Base-by-base conservation (phyloP, 2,797 vertebrate species). In the Peromyscus nudipes region DNA sequence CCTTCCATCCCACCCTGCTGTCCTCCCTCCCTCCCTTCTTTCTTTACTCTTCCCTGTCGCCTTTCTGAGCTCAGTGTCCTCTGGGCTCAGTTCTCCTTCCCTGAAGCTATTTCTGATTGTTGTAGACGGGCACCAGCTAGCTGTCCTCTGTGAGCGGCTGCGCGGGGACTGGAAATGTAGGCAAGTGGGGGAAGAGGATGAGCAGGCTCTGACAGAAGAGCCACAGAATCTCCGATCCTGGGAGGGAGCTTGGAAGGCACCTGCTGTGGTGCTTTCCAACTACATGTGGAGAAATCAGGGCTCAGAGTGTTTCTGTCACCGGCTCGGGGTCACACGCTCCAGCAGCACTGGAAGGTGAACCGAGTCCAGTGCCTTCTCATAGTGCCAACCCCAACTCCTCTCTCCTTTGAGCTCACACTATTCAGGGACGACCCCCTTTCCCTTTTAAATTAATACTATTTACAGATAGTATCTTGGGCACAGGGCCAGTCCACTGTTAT, bases 121-220 rank as follows among this genome's bases (percentile, higher is more conserved):
- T 73, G 2, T 82, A 46, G 23, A 46, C 19, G 40, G 52, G 52
- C 11, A 0, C 67, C 49, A 46, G 49, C 16, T 64, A 62, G 55
- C 25, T 62, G 57, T 94, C 65, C 89, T 69, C 40, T 65, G 6
- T 11, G 52, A 69, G 27, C 27, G 52, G 80, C 69, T 52, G 2
- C 4, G 1, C 73, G 31, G 65, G 43, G 21, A 77, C 23, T 43
- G 43, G 80, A 90, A 71, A 23, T 84, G 43, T 52, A 76, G 69
- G 5, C 10, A 17, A 43, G 2, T n/a, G 10, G 55, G 60, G 13
- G 37, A 67, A 77, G 89, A 67, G 23, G 11, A 67, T 1, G 17
- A 89, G 79, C 25, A 34, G 49, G 75, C 89, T 97, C n/a, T 83
- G 29, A 46, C 23, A 17, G 55, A 86, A 79, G 80, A 89, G 67